A percentile compares a stretch with the other conserved stretches of the same genome.
Conservation (phyloP, 2,888 invertebrate genomes). For the Agrypnus murinus region DNA sequence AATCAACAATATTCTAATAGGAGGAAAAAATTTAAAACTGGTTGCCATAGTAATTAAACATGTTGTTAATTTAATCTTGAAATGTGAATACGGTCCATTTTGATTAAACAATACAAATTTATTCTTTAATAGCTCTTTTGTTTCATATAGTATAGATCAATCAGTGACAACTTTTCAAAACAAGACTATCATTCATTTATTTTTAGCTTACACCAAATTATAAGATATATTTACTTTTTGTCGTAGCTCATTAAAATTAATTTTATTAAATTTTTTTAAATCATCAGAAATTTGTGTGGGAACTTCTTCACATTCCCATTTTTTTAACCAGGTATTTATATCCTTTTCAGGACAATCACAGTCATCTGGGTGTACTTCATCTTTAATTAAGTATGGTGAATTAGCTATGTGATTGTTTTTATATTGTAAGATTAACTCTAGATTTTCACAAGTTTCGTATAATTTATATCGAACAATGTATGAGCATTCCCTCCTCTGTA, state of each 20-base stretch:
- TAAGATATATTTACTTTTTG: slow-evolving; percentile 62
- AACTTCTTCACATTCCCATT: slow-evolving; percentile 77
- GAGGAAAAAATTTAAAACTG: too few relatives aligned
- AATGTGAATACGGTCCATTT: too few relatives aligned
- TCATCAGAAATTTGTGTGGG: slow-evolving; percentile 84
- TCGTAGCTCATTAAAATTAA: slow-evolving; percentile 82
- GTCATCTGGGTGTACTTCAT: slow-evolving; percentile 84
- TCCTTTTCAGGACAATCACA: slow-evolving; percentile 86
- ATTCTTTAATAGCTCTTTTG: too few relatives aligned
- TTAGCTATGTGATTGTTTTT: slow-evolving; percentile 77
- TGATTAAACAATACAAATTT: too few relatives aligned
- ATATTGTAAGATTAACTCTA: slow-evolving; percentile 81
- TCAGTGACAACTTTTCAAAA: too few relatives aligned
- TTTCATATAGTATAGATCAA: too few relatives aligned
- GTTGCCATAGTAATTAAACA: too few relatives aligned
- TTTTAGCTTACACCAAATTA: too few relatives aligned
- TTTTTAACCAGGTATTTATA: slow-evolving; percentile 78
- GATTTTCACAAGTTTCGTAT: slow-evolving; percentile 82
- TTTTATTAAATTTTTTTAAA: slow-evolving; percentile 78
- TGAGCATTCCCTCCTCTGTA: slow-evolving; percentile 89
- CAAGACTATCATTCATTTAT: too few relatives aligned
- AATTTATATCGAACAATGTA: slow-evolving; percentile 89
- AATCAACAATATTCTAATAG: too few relatives aligned
- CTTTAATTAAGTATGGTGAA: slow-evolving; percentile 79
- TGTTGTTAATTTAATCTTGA: too few relatives aligned